Evolutionary conservation across 2,113 vertebrate species (phyloP), one percentile per base, ranked within the genome.

Genomic region (Percopsis transmontana): DNA sequence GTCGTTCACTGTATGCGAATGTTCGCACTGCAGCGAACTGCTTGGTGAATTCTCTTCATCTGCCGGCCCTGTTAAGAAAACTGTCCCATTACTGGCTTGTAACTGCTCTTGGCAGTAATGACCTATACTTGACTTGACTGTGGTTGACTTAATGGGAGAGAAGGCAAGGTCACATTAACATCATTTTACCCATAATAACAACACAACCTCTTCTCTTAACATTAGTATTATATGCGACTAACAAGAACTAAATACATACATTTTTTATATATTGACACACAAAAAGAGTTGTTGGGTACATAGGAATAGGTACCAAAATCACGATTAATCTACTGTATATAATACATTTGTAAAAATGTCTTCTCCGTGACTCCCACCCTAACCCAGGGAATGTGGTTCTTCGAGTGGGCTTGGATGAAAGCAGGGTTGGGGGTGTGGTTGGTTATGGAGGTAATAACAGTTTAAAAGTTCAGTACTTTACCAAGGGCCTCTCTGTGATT

Each of bases 391-490:
- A 33, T 33, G 27, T 33, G 27, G 5, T 4, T 33, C 5, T 33
- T 33, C 8, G 5, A 45, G 42, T 16, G 11, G 3, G 3, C 2
- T 48, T 48, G n/a, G n/a, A 5, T 14, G n/a, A 2, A 14, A 21
- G 15, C 18, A 20, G 2, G 54, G 23, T 41, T 27, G 72, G 80
- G 21, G 82, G 82, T 82, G 82, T 65, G 79, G 81, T 69, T 83
- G 68, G 15, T 41, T 64, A 33, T 74, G 45, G 66, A 52, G 67
- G 65, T 85, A 83, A 88, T 88, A 89, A 88, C 72, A 89, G 79
- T 64, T 72, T 47, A 42, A 63, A 58, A 56, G 66, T 76, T 62
- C 55, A 66, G 57, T 23, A 27, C 54, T 70, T 55, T 24, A 45
- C 64, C 27, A 20, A 38, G 10, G 69, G 66, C 71, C 64, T 72